Percentiles rank a stretch among this genome's conserved stretches.
phyloP scores from a whole-genome alignment of 2,797 vertebrate genomes.

The Manis crassicaudata region DNA sequence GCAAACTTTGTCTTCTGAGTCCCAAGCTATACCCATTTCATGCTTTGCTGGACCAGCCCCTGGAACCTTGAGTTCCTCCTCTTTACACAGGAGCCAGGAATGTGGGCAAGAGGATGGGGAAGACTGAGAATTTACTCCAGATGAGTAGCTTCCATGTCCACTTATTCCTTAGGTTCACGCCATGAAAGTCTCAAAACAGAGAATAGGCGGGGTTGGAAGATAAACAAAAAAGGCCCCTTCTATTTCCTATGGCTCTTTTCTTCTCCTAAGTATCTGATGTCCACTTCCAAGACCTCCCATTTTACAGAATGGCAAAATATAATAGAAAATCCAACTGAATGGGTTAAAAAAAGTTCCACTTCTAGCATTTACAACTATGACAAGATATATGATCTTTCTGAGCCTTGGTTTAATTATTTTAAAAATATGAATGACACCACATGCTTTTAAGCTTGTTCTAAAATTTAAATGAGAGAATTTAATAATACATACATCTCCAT shows the following conservation, averaged over 20 bases:
- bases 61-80: not conserved
- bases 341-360: not conserved
- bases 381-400: constrained; percentile 26
- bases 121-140: not conserved
- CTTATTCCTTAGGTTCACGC: not conserved
- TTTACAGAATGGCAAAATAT: not conserved
- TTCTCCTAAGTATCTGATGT: not conserved
- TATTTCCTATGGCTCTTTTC: not conserved
- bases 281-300: not conserved
- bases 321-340: not conserved
- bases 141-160: not conserved
- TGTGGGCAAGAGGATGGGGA: not conserved
- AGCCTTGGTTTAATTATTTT: not conserved
- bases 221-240: not conserved
- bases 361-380: not conserved
- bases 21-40: not conserved
- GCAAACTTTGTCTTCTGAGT: not conserved
- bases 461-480: constrained; percentile 24
- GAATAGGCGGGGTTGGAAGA: not conserved
- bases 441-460: not conserved
- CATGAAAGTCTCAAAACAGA: not conserved
- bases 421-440: constrained; percentile 8
- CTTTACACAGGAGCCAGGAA: not conserved
- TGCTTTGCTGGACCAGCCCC: not conserved
- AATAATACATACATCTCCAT: not conserved